Evolutionary conservation across 1,140 invertebrate genomes (phyloP).

Genomic region (Oedothorax gibbosus): DNA sequence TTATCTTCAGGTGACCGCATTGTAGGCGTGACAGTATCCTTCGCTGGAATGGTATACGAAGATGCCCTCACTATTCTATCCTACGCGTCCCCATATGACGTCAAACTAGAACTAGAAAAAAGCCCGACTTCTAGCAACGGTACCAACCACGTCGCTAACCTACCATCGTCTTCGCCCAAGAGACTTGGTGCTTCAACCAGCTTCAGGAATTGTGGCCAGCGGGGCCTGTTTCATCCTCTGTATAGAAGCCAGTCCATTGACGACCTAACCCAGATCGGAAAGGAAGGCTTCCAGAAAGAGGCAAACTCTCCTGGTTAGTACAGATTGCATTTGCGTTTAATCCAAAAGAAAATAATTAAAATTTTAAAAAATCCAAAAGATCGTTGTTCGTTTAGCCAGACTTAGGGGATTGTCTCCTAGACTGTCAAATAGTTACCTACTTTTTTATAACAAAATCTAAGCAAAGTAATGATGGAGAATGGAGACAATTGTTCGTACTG

Average conservation of each 20-base stretch:
- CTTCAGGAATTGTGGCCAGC: constrained; percentile 66
- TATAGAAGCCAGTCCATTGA: constrained; percentile 79
- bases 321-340: too few relatives aligned
- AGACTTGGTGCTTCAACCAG: constrained; percentile 63
- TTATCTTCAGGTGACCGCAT: constrained; percentile 83
- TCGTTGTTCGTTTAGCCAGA: too few relatives aligned
- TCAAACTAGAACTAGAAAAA: constrained; percentile 78
- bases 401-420: too few relatives aligned
- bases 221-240: constrained; percentile 75
- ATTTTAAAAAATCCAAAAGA: too few relatives aligned
- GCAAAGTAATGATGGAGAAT: too few relatives aligned
- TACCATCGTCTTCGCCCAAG: constrained; percentile 64
- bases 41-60: constrained; percentile 88
- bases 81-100: constrained; percentile 91
- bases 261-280: constrained; percentile 69
- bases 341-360: too few relatives aligned
- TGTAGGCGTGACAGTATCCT: constrained; percentile 84
- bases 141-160: neutral
- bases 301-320: constrained; percentile 13
- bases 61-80: constrained; percentile 90
- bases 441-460: too few relatives aligned
- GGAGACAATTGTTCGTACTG: too few relatives aligned
- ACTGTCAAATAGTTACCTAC: too few relatives aligned
- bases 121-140: constrained; percentile 47
- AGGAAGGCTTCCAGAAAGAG: constrained; percentile 26